phyloP scores from a whole-genome alignment of 2,888 invertebrate genomes.

The Cyclophora albipunctata region DNA sequence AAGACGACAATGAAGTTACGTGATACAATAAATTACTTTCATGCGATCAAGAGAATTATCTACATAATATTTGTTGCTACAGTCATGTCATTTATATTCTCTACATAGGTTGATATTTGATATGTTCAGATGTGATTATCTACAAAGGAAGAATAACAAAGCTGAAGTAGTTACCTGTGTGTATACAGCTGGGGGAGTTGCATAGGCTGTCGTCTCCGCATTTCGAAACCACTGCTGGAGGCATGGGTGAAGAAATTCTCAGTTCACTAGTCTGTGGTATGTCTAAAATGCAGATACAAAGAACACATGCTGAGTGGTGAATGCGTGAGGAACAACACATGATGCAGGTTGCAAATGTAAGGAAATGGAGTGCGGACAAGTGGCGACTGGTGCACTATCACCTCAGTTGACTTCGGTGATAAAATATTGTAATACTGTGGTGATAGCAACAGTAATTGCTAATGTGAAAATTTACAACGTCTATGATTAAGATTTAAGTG shows the following conservation, averaged over 20 bases:
- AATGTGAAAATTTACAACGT: too few relatives aligned
- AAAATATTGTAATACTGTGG: too few relatives aligned
- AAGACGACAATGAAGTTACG: too few relatives aligned
- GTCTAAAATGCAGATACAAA: slow-evolving; percentile 48
- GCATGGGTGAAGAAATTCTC: slow-evolving; percentile 56
- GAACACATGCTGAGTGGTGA: slow-evolving; percentile 21
- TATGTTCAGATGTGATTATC: too few relatives aligned
- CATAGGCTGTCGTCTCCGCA: slow-evolving; percentile 72
- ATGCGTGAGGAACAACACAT: slow-evolving; percentile 13
- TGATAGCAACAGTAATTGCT: too few relatives aligned
- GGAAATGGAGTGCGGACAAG: neutral
- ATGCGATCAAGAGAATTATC: too few relatives aligned
- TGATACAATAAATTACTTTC: too few relatives aligned
- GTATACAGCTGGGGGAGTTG: slow-evolving; percentile 84
- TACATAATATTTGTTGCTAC: too few relatives aligned
- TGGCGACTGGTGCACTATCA: neutral
- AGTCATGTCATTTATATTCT: too few relatives aligned
- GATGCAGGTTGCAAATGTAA: slow-evolving; percentile 1
- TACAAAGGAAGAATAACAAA: neutral
- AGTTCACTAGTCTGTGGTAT: slow-evolving; percentile 68
- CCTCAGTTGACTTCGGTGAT: neutral
- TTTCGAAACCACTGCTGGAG: slow-evolving; percentile 47
- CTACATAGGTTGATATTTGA: too few relatives aligned
- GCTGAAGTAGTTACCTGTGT: slow-evolving; percentile 75
- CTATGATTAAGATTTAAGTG: too few relatives aligned